Evolutionary conservation across 2,113 vertebrate genomes (phyloP).

Genomic region (Urocolius indicus): DNA sequence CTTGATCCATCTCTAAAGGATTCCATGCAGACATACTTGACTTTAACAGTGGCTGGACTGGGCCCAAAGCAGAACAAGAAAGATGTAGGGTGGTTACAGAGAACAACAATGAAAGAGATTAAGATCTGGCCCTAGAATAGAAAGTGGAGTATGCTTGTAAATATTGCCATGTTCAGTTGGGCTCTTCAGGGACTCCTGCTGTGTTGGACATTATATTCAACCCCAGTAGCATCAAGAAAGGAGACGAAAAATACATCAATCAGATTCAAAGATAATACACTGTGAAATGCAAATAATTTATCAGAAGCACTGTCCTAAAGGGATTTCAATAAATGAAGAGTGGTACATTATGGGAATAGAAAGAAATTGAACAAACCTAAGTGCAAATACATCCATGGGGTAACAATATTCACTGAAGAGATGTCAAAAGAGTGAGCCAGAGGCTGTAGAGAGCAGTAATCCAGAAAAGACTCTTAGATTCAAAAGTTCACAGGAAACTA

Average conservation of each 20-base stretch:
- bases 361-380: conserved; percentile 32
- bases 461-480: neutral
- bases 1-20: neutral
- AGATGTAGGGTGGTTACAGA: neutral
- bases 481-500: conserved; percentile 1
- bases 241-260: conserved; percentile 37
- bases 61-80: neutral
- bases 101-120: conserved; percentile 38
- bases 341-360: neutral
- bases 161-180: neutral
- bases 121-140: conserved; percentile 26
- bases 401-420: neutral
- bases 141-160: conserved; percentile 24
- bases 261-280: conserved; percentile 18
- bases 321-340: conserved; percentile 50
- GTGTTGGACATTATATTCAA: conserved; percentile 13
- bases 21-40: neutral
- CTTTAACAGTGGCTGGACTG: neutral
- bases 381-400: neutral
- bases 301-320: conserved; percentile 28
- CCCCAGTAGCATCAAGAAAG: neutral
- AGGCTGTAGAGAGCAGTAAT: neutral
- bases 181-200: conserved; percentile 21
- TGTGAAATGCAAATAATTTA: conserved; percentile 38
- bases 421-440: conserved; percentile 3